These are phyloP conservation scores for Stomatorhinus ivindoensis DNA, from an alignment of 2,113 vertebrate genomes.

Conservation along the genomic window DNA sequence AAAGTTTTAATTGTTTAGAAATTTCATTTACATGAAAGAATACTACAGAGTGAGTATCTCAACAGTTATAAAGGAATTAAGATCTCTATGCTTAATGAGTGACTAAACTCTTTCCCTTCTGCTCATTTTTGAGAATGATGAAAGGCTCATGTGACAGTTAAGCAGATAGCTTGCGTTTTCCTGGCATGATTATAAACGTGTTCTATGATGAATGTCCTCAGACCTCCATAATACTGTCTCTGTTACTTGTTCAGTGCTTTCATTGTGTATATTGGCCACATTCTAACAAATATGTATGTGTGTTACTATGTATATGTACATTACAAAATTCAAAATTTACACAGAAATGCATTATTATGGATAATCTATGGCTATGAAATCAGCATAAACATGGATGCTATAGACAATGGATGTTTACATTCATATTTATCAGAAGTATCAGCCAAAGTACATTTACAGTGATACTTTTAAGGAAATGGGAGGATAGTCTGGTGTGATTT, in stretches of 20 bases:
- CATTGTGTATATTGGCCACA: background rate
- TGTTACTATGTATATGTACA: conserved; percentile 8
- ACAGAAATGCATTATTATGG: background rate
- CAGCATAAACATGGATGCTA: background rate
- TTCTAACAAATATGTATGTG: background rate
- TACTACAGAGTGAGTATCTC: background rate
- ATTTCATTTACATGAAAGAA: background rate
- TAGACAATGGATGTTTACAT: background rate
- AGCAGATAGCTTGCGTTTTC: background rate
- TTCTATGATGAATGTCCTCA: conserved; percentile 2
- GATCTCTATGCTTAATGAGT: background rate
- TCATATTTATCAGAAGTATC: background rate
- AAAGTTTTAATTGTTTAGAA: background rate
- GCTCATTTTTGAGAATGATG: background rate
- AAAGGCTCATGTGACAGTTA: background rate
- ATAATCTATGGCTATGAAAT: background rate
- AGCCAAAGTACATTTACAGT: background rate
- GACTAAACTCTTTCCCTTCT: background rate
- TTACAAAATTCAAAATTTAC: background rate
- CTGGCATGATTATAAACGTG: conserved; percentile 1
- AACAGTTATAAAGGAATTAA: background rate
- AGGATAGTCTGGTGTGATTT: background rate
- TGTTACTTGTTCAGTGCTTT: background rate
- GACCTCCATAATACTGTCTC: conserved; percentile 1
- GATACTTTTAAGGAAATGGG: background rate